Percentiles rank a stretch among this genome's conserved stretches.
phyloP scores from a whole-genome alignment of 2,113 vertebrate species.

The Percina caprodes region DNA sequence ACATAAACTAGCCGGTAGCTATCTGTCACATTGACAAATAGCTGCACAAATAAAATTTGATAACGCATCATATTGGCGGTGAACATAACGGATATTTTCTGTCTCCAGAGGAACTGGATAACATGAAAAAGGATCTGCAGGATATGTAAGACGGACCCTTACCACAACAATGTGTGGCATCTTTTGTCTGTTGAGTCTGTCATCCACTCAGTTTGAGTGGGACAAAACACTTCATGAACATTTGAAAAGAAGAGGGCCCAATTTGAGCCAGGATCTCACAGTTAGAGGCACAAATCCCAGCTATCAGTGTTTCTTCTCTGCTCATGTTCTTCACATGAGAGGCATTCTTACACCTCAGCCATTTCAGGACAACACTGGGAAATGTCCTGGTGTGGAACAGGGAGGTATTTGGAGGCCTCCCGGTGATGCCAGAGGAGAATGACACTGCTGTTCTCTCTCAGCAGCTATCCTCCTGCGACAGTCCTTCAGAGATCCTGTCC shows the following conservation, averaged over 20 bases:
- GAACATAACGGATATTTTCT: conserved; percentile 2
- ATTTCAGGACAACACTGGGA: conserved; percentile 83
- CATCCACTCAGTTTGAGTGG: conserved; percentile 43
- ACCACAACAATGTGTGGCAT: conserved; percentile 93
- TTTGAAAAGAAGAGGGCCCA: conserved; percentile 89
- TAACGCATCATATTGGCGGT: neutral
- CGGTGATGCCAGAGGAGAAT: conserved; percentile 84
- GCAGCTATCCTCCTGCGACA: conserved; percentile 80
- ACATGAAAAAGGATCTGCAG: conserved; percentile 89
- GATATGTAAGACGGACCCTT: conserved; percentile 81
- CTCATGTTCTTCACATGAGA: conserved; percentile 93
- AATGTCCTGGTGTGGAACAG: conserved; percentile 95
- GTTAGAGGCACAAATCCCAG: conserved; percentile 44
- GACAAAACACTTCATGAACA: conserved; percentile 69
- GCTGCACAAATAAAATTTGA: neutral
- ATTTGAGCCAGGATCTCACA: conserved; percentile 80
- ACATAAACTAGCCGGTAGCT: neutral
- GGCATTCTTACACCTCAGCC: conserved; percentile 90
- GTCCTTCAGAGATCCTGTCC: conserved; percentile 83
- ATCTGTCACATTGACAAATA: neutral
- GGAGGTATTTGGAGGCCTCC: conserved; percentile 90
- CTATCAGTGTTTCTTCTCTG: conserved; percentile 91
- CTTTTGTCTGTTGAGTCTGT: conserved; percentile 87
- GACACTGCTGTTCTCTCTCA: conserved; percentile 87
- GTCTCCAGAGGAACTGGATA: conserved; percentile 88